Evolutionary conservation across 2,888 invertebrate species (phyloP), one percentile per base, ranked within the genome.

Genomic region (Amiota mariae): DNA sequence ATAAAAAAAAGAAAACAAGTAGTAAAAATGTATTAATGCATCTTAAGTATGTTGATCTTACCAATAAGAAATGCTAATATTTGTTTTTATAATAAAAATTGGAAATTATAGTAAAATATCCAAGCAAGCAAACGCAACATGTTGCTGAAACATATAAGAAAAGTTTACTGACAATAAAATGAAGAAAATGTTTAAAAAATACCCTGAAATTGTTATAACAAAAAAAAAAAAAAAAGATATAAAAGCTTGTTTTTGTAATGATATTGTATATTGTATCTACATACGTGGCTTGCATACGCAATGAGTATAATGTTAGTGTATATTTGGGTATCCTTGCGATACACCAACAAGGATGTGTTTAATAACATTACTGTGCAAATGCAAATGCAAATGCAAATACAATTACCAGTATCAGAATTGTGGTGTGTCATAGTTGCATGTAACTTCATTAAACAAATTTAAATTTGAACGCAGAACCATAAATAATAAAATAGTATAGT

Each of bases 361-460:
- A 59, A 59, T 59, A 20, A 24, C 20, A 59, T 59, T 59, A 59
- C 59, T 59, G 59, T 13, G 54, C 56, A 70, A n/a, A 36, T 18
- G 59, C 18, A 59, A 59, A 59, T 59, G 10, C 59, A 59, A 59
- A 36, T 18, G 59, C 18, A 59, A 59, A 59, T 59, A 11, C 59
- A 59, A 59, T 59, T 59, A 59, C 59, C 18, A 20, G 20, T 0
- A 59, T 11, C 59, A 59, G 20, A 59, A 59, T 59, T 36, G 36
- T 36, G 36, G 36, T 2, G 36, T 6, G 6, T 36, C 36, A 6
- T 36, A 36, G 36, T 36, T 6, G 36, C 36, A 20, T 68, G 67
- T 51, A 68, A 68, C 67, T 68, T 68, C 67, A 68, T 68, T 68
- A 68, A 68, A 68, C 51, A 54, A 68, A 68, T 68, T 68, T 68